Conservation (phyloP, 1,140 invertebrate genomes). For the Cotesia vestalis region DNA sequence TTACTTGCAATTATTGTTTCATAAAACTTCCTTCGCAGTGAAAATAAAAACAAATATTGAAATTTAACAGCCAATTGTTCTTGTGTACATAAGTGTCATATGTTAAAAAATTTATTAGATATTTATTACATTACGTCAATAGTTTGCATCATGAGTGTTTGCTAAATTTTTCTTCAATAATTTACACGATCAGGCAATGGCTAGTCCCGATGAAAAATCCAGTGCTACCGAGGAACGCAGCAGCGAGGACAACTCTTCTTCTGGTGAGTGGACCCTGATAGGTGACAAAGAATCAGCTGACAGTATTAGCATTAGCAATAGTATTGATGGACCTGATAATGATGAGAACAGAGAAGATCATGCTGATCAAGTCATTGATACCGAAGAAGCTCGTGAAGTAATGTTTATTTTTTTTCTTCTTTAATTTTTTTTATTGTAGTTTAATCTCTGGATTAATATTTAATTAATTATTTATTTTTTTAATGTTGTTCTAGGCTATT, state of each 20-base stretch:
- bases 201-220: neutral
- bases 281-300: slow-evolving; percentile 19
- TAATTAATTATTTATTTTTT: neutral
- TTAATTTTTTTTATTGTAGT: neutral
- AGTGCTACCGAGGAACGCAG: neutral
- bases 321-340: neutral
- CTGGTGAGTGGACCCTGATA: slow-evolving; percentile 18
- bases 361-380: neutral
- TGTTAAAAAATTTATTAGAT: too few species aligned
- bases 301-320: neutral
- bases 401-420: neutral
- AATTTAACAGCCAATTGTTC: too few species aligned
- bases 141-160: too few species aligned
- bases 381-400: slow-evolving; percentile 23
- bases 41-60: too few species aligned
- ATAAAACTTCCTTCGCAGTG: too few species aligned
- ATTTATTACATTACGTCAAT: too few species aligned
- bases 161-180: too few species aligned
- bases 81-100: too few species aligned
- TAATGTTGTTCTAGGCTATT: slow-evolving; percentile 10
- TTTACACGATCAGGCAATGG: slow-evolving; percentile 13
- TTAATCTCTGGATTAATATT: neutral
- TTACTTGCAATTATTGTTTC: too few species aligned
- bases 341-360: neutral
- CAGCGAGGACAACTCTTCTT: neutral